phyloP scores from a whole-genome alignment of 2,113 vertebrate species.

The Oriolus oriolus region DNA sequence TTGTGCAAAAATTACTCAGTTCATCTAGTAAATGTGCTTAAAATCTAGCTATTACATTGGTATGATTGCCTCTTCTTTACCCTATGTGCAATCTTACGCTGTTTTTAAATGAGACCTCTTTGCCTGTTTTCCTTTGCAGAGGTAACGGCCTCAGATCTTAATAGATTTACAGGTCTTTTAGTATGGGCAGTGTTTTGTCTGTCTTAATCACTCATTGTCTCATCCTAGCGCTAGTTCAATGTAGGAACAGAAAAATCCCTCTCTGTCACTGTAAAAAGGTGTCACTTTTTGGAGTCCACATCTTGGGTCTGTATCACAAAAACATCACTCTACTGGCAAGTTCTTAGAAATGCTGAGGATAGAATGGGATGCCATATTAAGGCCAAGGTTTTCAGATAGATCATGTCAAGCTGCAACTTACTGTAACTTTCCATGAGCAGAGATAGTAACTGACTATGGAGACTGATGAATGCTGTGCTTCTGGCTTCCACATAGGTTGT shows the following conservation, averaged over 20 bases:
- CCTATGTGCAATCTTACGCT: fast-evolving
- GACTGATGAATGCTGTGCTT: not conserved
- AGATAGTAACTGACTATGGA: not conserved
- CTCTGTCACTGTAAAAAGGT: not conserved
- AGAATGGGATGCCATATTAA: not conserved
- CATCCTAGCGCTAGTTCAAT: not conserved
- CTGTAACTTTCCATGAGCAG: not conserved
- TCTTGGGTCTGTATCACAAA: not conserved
- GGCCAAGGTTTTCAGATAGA: not conserved
- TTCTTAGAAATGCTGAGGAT: not conserved
- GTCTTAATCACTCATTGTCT: not conserved
- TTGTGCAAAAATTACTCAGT: not conserved
- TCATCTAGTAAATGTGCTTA: not conserved
- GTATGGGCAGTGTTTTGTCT: not conserved
- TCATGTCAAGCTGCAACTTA: not conserved
- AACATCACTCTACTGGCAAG: not conserved
- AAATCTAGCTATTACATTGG: not conserved
- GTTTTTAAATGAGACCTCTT: not conserved
- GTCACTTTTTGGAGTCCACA: not conserved
- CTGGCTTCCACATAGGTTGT: not conserved
- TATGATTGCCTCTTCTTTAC: not conserved
- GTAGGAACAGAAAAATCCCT: not conserved
- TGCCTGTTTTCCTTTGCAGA: not conserved
- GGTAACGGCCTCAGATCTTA: not conserved
- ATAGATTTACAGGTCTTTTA: not conserved